Conservation (phyloP, 2,113 vertebrate species). For the Upupa epops region DNA sequence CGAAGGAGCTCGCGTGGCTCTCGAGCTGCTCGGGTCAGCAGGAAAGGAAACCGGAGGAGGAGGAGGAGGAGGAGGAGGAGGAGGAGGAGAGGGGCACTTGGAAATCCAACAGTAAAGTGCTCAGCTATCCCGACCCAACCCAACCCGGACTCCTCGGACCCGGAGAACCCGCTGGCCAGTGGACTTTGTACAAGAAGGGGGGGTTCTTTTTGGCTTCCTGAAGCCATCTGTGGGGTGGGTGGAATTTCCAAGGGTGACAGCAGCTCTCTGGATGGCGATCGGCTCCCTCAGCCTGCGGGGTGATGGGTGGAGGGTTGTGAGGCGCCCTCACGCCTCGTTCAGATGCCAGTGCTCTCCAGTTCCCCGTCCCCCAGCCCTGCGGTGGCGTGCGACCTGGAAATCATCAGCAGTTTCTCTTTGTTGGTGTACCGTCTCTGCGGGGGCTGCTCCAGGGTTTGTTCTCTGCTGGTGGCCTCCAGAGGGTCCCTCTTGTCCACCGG, state of each 20-base stretch:
- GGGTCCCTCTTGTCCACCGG: constrained; percentile 21
- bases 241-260: constrained; percentile 65
- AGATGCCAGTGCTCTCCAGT: constrained; percentile 73
- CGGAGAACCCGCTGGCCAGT: constrained; percentile 66
- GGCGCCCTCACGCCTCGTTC: constrained; percentile 24
- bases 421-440: constrained; percentile 81
- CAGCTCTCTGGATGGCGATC: constrained; percentile 79
- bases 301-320: constrained; percentile 38
- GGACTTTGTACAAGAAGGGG: constrained; percentile 75
- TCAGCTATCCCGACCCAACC: constrained; percentile 75
- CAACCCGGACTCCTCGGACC: constrained; percentile 74
- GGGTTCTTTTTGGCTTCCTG: constrained; percentile 66
- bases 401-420: constrained; percentile 85
- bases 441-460: constrained; percentile 32
- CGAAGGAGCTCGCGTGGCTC: constrained; percentile 44
- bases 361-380: constrained; percentile 69
- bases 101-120: constrained; percentile 76
- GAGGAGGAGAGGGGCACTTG: constrained; percentile 6
- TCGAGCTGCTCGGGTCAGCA: constrained; percentile 56
- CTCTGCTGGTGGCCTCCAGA: constrained; percentile 65
- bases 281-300: constrained; percentile 46
- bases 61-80: neutral
- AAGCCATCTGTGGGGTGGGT: constrained; percentile 61
- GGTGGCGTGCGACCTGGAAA: constrained; percentile 76
- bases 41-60: constrained; percentile 29